A percentile compares a stretch with the other conserved stretches of the same genome.
These are phyloP conservation scores for Microtus pennsylvanicus DNA, from an alignment of 2,113 vertebrate genomes.

Conservation along the genomic window DNA sequence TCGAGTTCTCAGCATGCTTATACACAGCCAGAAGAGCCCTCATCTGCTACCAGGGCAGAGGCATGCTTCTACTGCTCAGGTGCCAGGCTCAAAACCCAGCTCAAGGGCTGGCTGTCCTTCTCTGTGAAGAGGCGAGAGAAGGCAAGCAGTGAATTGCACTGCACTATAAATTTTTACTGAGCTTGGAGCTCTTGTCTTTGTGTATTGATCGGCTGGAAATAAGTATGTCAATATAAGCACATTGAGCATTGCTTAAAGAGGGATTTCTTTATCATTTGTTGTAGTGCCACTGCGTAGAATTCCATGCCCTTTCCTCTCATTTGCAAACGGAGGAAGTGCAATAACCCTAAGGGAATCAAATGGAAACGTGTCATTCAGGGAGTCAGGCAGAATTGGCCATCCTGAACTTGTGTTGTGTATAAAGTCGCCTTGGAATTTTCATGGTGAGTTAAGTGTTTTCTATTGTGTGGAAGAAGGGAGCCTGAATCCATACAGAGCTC, in stretches of 20 bases:
- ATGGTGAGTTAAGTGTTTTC: neutral
- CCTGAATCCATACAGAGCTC: neutral
- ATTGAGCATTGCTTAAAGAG: neutral
- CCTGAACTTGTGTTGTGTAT: neutral
- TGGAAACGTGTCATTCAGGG: neutral
- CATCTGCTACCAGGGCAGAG: constrained; percentile 33
- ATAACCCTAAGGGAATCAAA: constrained; percentile 23
- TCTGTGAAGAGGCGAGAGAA: neutral
- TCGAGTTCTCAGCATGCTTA: constrained; percentile 50
- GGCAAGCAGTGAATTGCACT: neutral
- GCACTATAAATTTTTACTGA: constrained; percentile 23
- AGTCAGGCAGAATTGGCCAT: neutral
- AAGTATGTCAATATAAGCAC: constrained; percentile 43
- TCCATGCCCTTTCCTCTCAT: neutral
- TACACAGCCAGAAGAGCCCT: constrained; percentile 36
- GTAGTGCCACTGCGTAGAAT: neutral
- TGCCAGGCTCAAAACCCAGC: constrained; percentile 21
- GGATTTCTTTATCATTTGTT: constrained; percentile 10
- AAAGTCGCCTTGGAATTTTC: neutral
- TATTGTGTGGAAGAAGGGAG: neutral
- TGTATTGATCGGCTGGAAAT: neutral
- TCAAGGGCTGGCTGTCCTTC: neutral
- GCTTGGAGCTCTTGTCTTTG: neutral
- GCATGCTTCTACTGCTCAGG: neutral
- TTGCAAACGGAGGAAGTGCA: neutral